Evolutionary conservation across 2,797 vertebrate genomes (phyloP).

Genomic region (Pantherophis vulpinus): DNA sequence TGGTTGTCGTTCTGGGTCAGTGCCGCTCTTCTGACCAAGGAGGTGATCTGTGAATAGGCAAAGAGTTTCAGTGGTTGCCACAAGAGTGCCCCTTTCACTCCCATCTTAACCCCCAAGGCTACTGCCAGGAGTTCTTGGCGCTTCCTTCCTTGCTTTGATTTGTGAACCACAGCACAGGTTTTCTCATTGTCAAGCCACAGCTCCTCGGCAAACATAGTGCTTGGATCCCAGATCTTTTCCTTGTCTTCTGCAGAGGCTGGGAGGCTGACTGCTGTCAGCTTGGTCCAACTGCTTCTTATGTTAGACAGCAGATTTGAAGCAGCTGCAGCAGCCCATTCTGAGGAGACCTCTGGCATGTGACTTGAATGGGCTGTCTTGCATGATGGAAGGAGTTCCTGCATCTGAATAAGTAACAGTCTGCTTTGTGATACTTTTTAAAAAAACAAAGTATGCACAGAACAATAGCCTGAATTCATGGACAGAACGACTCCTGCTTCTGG

Average conservation of each 20-base stretch:
- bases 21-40: slow-evolving; percentile 86
- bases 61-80: slow-evolving; percentile 98
- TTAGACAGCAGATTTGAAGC: slow-evolving; percentile 77
- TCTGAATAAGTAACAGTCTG: slow-evolving; percentile 79
- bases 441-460: slow-evolving; percentile 86
- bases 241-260: slow-evolving; percentile 71
- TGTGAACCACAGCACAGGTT: slow-evolving; percentile 78
- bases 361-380: slow-evolving; percentile 80
- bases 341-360: slow-evolving; percentile 79
- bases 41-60: slow-evolving; percentile 95
- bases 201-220: slow-evolving; percentile 71
- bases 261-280: slow-evolving; percentile 62
- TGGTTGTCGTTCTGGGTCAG: slow-evolving; percentile 91
- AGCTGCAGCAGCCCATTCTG: slow-evolving; percentile 80
- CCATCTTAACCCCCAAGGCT: slow-evolving; percentile 89
- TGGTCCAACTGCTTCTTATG: slow-evolving; percentile 72
- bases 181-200: slow-evolving; percentile 75
- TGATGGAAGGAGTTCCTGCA: slow-evolving; percentile 79
- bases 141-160: slow-evolving; percentile 82
- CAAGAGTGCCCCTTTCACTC: slow-evolving; percentile 81
- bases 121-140: slow-evolving; percentile 90
- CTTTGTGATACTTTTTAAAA: slow-evolving; percentile 80
- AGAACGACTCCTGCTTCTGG: slow-evolving; percentile 31
- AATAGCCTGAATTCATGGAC: slow-evolving; percentile 83
- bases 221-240: slow-evolving; percentile 74